Base-by-base conservation (phyloP, 2,888 invertebrate genomes). In the Ophraella communa region DNA sequence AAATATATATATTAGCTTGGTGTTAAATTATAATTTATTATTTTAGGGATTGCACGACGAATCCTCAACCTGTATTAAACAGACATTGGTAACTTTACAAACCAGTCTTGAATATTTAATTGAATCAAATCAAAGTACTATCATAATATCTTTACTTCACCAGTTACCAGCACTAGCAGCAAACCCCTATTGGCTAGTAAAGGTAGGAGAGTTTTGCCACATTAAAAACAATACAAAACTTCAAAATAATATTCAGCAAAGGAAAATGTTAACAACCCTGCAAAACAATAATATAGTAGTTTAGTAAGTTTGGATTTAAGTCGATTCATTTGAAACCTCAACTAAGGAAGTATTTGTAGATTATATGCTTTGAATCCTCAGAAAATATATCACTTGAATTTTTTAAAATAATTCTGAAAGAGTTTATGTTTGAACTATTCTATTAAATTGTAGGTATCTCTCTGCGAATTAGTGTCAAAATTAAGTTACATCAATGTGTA, bases 141-240 rank as follows among this genome's bases (percentile, higher is more conserved):
- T 85, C 10, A 83, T 88, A 3, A 79, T 87, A 17, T 83, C 86
- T 11, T 79, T 90, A 4, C 80, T 94, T 47, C 86, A 88, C 66
- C 81, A 85, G 18, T 81, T 94, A 4, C 86, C 91, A 8, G 81
- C 83, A 23, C 84, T 93, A 1, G 87, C 88, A 61, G 83, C 84
- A 44, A 93, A 93, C 80, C 88, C 90, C 0, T 95, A 95, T 80
- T 95, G 95, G 92, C 84, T 95, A 54, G 91, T 95, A 51, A 91
- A 91, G 84, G 91, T 94, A 71, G 83, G 42, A 11, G 45, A 58
- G 10, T 1, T 30, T 30, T 7, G 7, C 7, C 11, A 30, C 7
- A 30, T 30, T 8, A 47, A 1, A 27, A 23, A 39, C 47, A 55
- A 4, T 54, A 58, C 27, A 65, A 55, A 30, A 54, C 47, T 65